phyloP scores from a whole-genome alignment of 2,113 vertebrate species.

The Pao palembangensis region DNA sequence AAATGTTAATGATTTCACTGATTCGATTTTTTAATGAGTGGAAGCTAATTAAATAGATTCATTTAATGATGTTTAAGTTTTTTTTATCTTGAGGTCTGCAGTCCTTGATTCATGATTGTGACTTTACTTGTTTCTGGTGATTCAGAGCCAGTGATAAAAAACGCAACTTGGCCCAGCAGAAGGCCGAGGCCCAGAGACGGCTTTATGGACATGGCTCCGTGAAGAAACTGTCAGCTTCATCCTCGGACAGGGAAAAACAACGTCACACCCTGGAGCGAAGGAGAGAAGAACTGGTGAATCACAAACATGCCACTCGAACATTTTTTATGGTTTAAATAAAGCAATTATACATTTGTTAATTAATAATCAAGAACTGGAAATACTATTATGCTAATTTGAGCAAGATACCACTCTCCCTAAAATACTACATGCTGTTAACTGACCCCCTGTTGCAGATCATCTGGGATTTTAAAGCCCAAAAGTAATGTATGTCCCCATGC shows the following conservation, averaged over 20 bases:
- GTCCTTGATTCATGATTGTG: background rate
- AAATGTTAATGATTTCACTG: too few species aligned
- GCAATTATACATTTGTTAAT: background rate
- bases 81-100: background rate
- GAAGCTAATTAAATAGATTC: too few species aligned
- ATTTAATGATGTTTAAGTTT: too few species aligned
- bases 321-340: background rate
- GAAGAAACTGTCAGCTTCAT: conserved; percentile 85
- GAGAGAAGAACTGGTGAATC: conserved; percentile 89
- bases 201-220: conserved; percentile 91
- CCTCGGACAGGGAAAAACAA: conserved; percentile 94
- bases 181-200: conserved; percentile 92
- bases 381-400: too few species aligned
- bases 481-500: conserved; percentile 20
- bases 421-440: conserved; percentile 5
- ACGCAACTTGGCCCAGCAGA: conserved; percentile 93
- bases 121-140: conserved; percentile 18
- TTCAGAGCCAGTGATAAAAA: conserved; percentile 94
- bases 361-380: background rate
- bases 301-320: background rate
- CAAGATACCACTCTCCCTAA: too few species aligned
- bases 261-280: conserved; percentile 88
- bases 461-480: conserved; percentile 1
- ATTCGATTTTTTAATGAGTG: too few species aligned
- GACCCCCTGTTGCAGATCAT: conserved; percentile 16